Conservation (phyloP, 1,140 invertebrate species). For the Achatina immaculata region DNA sequence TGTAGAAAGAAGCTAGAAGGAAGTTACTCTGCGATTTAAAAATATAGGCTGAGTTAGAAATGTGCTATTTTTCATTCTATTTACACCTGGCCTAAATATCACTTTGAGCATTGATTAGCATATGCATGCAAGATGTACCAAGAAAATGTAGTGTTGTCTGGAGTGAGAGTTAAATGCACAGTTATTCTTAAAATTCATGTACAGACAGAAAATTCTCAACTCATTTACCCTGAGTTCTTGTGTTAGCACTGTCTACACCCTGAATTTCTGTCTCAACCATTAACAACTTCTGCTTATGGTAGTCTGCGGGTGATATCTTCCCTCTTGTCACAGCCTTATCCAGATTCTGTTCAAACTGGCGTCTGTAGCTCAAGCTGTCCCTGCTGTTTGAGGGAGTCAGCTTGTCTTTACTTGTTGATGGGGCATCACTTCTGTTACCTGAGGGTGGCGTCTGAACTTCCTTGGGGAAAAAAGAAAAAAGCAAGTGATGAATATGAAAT, state of each 20-base stretch:
- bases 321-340: slow-evolving; percentile 86
- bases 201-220: background rate
- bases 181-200: too few species aligned
- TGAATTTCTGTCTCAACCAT: slow-evolving; percentile 81
- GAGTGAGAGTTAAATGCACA: too few species aligned
- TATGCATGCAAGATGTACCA: too few species aligned
- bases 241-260: slow-evolving; percentile 86
- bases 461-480: background rate
- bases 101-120: too few species aligned
- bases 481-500: background rate
- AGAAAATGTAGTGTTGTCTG: too few species aligned
- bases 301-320: slow-evolving; percentile 86
- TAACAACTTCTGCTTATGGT: slow-evolving; percentile 85
- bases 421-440: background rate
- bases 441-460: background rate
- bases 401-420: slow-evolving; percentile 3
- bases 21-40: too few species aligned
- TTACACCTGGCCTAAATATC: too few species aligned
- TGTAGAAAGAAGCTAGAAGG: too few species aligned
- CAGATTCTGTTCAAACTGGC: slow-evolving; percentile 86
- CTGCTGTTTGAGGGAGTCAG: background rate
- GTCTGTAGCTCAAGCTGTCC: slow-evolving; percentile 68
- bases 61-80: too few species aligned
- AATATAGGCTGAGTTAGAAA: too few species aligned
- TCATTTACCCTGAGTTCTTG: slow-evolving; percentile 60